Percentiles rank a stretch among this genome's conserved stretches.
Evolutionary conservation across 2,797 vertebrate genomes (phyloP).

Genomic region (Thamnophis elegans): DNA sequence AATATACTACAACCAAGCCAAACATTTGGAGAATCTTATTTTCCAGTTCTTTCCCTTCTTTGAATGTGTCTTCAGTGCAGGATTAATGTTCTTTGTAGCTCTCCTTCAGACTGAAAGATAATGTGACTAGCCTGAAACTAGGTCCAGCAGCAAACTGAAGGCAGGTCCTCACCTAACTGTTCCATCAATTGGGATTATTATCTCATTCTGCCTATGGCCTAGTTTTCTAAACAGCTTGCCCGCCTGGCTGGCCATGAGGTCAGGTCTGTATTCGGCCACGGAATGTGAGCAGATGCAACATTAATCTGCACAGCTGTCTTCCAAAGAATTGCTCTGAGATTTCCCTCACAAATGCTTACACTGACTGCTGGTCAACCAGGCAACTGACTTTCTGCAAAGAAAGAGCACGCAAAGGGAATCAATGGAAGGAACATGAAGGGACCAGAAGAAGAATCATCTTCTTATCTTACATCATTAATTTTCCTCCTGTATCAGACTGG

Average conservation of each 20-base stretch:
- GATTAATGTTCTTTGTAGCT: not conserved
- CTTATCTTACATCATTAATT: not conserved
- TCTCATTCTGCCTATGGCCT: not conserved
- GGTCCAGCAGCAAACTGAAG: not conserved
- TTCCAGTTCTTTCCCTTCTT: not conserved
- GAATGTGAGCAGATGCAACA: not conserved
- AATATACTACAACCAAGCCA: not conserved
- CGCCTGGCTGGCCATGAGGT: not conserved
- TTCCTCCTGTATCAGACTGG: not conserved
- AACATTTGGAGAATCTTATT: not conserved
- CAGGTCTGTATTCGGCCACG: not conserved
- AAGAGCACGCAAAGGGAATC: not conserved
- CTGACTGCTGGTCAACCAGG: not conserved
- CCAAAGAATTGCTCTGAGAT: not conserved
- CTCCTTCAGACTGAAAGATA: not conserved
- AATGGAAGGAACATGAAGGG: not conserved
- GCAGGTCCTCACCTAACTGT: not conserved
- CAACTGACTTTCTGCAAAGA: not conserved
- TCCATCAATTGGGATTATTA: not conserved
- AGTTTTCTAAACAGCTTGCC: not conserved
- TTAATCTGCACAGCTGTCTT: not conserved
- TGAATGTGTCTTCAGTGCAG: not conserved
- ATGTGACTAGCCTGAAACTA: not conserved
- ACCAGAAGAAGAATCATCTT: not conserved
- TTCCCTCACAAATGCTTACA: not conserved